Evolutionary conservation across 2,888 invertebrate species (phyloP).

Genomic region (Glomeris marginata): DNA sequence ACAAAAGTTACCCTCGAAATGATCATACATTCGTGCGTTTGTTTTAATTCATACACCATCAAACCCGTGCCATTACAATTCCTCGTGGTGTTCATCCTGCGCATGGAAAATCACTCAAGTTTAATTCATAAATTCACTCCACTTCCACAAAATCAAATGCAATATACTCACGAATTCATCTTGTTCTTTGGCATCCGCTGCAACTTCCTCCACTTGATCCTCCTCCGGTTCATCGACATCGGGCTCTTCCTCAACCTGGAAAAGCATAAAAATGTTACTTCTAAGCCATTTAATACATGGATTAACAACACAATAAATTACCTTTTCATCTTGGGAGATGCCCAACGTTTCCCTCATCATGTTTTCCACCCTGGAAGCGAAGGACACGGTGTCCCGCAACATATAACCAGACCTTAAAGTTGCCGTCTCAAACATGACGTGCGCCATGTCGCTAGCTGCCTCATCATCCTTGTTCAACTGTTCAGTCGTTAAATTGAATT

Average conservation of each 20-base stretch:
- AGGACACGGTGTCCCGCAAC: constrained; percentile 68
- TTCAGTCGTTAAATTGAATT: no score
- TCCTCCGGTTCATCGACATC: constrained; percentile 4
- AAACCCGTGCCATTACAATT: no score
- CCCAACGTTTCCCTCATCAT: constrained; percentile 73
- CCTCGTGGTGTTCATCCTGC: no score
- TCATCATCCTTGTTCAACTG: constrained; percentile 51
- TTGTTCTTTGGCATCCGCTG: not conserved
- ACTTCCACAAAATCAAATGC: no score
- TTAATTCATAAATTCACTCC: no score
- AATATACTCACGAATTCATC: no score
- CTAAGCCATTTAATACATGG: not conserved
- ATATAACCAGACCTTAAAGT: constrained; percentile 88
- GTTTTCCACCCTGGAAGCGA: constrained; percentile 76
- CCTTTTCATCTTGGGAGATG: constrained; percentile 54
- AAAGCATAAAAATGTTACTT: not conserved
- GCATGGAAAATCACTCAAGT: no score
- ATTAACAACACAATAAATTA: constrained; percentile 18
- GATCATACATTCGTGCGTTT: no score
- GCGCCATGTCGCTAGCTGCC: constrained; percentile 64
- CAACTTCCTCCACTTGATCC: constrained; percentile 4
- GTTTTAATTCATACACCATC: no score
- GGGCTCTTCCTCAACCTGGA: constrained; percentile 6
- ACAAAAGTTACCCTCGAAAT: no score
- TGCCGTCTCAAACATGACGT: constrained; percentile 82